Evolutionary conservation across 2,888 invertebrate species (phyloP).

Genomic region (Metalampra italica): DNA sequence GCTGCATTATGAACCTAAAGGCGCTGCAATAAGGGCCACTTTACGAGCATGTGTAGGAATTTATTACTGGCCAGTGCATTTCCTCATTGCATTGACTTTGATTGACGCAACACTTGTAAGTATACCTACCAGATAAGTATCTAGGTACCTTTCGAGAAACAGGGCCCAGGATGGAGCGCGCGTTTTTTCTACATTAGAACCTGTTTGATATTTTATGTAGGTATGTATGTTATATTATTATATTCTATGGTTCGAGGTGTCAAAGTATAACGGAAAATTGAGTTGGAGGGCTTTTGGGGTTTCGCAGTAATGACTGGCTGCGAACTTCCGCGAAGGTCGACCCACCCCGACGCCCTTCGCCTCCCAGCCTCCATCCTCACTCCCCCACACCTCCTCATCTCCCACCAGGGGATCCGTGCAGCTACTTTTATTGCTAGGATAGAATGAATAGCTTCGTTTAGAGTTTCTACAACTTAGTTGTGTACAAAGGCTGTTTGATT

Average conservation of each 20-base stretch:
- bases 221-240: too few species aligned
- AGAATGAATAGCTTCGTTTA: slow-evolving; percentile 12
- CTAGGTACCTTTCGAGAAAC: too few species aligned
- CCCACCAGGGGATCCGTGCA: neutral
- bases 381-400: slow-evolving; percentile 8
- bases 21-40: too few species aligned
- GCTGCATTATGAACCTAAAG: too few species aligned
- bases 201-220: neutral
- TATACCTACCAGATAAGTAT: too few species aligned
- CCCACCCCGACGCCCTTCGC: slow-evolving; percentile 18
- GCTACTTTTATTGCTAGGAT: slow-evolving; percentile 8
- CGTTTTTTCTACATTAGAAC: too few species aligned
- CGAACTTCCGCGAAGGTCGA: slow-evolving; percentile 50
- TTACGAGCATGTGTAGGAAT: too few species aligned
- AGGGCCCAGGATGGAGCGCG: too few species aligned
- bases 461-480: slow-evolving; percentile 1
- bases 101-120: too few species aligned
- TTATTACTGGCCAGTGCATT: too few species aligned
- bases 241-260: neutral
- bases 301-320: slow-evolving; percentile 42
- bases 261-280: slow-evolving; percentile 7
- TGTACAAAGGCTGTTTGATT: neutral
- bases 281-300: slow-evolving; percentile 24
- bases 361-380: slow-evolving; percentile 5
- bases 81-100: too few species aligned